Conservation (phyloP, 2,888 invertebrate species). For the Entomobrya multifasciata region DNA sequence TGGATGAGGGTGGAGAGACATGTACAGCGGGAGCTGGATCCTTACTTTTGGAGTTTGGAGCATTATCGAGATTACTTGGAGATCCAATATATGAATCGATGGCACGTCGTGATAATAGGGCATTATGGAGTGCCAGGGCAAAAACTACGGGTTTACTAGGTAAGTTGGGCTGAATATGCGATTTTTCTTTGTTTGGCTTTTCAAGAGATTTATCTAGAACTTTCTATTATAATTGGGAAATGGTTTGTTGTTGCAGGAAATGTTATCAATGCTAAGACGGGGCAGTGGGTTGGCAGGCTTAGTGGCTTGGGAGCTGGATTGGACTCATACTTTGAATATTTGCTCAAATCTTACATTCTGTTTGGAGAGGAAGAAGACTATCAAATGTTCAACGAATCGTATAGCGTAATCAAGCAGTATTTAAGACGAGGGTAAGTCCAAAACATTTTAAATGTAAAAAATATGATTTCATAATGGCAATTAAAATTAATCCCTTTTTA, state of each 20-base stretch:
- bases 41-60: constrained; percentile 85
- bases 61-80: constrained; percentile 84
- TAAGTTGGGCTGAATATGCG: too few species aligned
- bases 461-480: not conserved
- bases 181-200: not conserved
- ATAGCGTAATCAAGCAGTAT: constrained; percentile 83
- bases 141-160: constrained; percentile 85
- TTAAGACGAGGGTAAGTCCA: constrained; percentile 83
- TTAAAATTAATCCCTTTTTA: not conserved
- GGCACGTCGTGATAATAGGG: constrained; percentile 83
- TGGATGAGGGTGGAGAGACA: constrained; percentile 83
- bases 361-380: constrained; percentile 84
- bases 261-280: constrained; percentile 85
- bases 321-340: constrained; percentile 85
- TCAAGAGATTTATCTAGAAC: not conserved
- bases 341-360: constrained; percentile 85
- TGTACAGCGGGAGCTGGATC: constrained; percentile 86
- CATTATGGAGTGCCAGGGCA: constrained; percentile 83
- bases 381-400: constrained; percentile 84
- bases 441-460: too few species aligned
- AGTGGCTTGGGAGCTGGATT: constrained; percentile 85
- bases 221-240: not conserved
- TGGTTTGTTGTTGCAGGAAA: constrained; percentile 82
- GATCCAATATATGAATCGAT: constrained; percentile 85
- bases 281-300: constrained; percentile 84